Conservation (phyloP, 2,888 invertebrate genomes). For the Meganola albula region DNA sequence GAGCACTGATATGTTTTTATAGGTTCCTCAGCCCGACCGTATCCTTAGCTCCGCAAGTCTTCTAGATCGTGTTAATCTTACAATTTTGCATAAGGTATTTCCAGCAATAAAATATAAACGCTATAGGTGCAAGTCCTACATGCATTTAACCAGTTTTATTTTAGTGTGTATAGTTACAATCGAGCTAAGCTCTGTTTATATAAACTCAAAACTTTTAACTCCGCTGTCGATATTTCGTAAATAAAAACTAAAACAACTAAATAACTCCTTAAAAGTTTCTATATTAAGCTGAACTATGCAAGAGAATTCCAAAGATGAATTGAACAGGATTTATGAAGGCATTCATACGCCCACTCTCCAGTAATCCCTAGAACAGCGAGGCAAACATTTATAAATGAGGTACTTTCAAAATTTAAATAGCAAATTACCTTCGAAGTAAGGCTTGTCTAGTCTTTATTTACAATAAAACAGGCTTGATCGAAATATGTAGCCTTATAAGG, state of each 20-base stretch:
- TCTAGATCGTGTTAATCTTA: too few relatives aligned
- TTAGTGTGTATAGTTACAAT: too few relatives aligned
- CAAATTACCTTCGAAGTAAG: constrained; percentile 17
- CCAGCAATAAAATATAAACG: too few relatives aligned
- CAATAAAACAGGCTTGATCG: constrained; percentile 21
- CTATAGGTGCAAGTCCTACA: too few relatives aligned
- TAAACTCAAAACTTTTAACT: too few relatives aligned
- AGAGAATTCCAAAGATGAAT: constrained; percentile 20
- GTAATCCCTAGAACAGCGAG: constrained; percentile 12
- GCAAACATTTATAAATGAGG: constrained; percentile 22
- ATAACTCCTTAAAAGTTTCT: constrained; percentile 7
- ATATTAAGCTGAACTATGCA: constrained; percentile 8
- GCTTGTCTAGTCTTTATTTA: constrained; percentile 26
- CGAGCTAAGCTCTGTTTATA: too few relatives aligned
- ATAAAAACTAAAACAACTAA: constrained; percentile 9
- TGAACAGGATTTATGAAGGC: constrained; percentile 14
- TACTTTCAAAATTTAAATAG: constrained; percentile 22
- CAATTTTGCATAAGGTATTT: too few relatives aligned
- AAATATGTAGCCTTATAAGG: constrained; percentile 9
- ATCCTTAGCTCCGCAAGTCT: too few relatives aligned
- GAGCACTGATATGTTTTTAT: too few relatives aligned
- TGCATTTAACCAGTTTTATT: too few relatives aligned
- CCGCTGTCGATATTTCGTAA: too few relatives aligned
- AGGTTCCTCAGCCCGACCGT: too few relatives aligned
- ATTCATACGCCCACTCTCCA: constrained; percentile 13